phyloP scores from a whole-genome alignment of 2,888 invertebrate species.

The Yponomeuta cagnagella region DNA sequence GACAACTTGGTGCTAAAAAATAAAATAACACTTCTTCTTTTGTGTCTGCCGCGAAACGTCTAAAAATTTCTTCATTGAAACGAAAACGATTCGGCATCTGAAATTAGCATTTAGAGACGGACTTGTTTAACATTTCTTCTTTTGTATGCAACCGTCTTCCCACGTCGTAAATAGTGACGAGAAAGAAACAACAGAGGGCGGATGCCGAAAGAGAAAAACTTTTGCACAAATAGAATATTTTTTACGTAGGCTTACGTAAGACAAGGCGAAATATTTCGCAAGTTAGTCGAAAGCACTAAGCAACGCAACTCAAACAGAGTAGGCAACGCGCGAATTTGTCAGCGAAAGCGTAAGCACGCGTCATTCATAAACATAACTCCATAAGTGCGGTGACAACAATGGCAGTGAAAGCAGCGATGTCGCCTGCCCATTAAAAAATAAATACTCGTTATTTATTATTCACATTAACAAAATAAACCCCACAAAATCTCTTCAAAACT shows the following conservation, averaged over 20 bases:
- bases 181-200: not conserved
- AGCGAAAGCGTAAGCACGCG: slow-evolving; percentile 43
- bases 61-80: not conserved
- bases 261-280: slow-evolving; percentile 31
- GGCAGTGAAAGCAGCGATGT: slow-evolving; percentile 24
- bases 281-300: slow-evolving; percentile 27
- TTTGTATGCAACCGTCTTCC: not conserved
- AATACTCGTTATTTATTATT: not conserved
- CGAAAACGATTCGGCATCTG: not conserved
- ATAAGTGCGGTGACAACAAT: slow-evolving; percentile 41
- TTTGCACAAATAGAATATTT: slow-evolving; percentile 32
- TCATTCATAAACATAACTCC: slow-evolving; percentile 12
- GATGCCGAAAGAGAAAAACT: slow-evolving; percentile 28
- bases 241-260: slow-evolving; percentile 28
- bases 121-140: slow-evolving; percentile 1
- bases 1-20: not conserved
- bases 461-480: not conserved
- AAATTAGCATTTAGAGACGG: not conserved
- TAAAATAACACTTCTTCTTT: not conserved
- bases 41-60: not conserved
- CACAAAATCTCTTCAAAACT: not conserved
- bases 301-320: slow-evolving; percentile 35
- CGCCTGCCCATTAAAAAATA: slow-evolving; percentile 1
- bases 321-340: slow-evolving; percentile 32
- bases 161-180: not conserved